phyloP scores from a whole-genome alignment of 2,888 invertebrate genomes.

The Amiota communis region DNA sequence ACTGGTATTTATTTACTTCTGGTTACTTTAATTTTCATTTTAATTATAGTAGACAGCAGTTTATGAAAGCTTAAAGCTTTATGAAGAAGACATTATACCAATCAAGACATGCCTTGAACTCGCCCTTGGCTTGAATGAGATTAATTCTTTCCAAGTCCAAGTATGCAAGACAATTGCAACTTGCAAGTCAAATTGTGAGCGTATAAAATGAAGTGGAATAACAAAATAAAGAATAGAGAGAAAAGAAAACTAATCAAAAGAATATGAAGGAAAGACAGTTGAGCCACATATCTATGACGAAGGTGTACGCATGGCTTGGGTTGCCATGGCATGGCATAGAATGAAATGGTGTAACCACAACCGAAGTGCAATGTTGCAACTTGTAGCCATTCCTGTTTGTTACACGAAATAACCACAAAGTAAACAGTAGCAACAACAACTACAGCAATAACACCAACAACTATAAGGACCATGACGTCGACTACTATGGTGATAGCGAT shows the following conservation, averaged over 20 bases:
- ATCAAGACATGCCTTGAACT: background rate
- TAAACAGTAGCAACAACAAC: constrained; percentile 51
- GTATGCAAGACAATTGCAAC: constrained; percentile 38
- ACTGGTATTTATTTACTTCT: too few species aligned
- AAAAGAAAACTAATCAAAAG: constrained; percentile 13
- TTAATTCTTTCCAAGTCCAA: background rate
- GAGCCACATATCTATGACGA: background rate
- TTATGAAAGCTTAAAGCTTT: constrained; percentile 46
- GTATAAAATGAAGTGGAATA: constrained; percentile 27
- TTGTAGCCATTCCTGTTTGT: constrained; percentile 50
- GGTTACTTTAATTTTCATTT: constrained; percentile 63
- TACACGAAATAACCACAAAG: constrained; percentile 63
- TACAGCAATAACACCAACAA: constrained; percentile 48
- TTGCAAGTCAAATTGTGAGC: background rate
- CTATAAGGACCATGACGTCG: constrained; percentile 9
- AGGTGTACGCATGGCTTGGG: too few species aligned
- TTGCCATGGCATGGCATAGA: too few species aligned
- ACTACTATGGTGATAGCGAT: background rate
- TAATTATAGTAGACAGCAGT: constrained; percentile 58
- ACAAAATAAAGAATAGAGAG: background rate
- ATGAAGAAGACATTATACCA: background rate
- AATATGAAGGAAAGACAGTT: constrained; percentile 7
- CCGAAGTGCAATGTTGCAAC: constrained; percentile 61
- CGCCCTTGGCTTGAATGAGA: background rate
- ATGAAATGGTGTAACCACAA: constrained; percentile 23